Conservation (phyloP, 2,888 invertebrate species). For the Lasioglossum figueresi region DNA sequence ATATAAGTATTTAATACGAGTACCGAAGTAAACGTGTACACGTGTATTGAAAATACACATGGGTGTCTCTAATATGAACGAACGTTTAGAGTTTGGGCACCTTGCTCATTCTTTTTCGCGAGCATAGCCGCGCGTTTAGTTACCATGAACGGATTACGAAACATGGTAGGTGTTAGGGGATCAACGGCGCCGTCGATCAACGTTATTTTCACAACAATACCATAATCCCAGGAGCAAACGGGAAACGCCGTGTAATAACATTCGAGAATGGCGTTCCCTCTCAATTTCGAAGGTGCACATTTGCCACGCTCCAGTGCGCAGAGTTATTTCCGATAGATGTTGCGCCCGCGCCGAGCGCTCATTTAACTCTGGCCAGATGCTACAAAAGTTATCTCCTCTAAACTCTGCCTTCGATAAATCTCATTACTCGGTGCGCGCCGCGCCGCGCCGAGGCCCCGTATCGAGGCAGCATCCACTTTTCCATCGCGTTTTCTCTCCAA, state of each 20-base stretch:
- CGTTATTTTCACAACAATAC: constrained; percentile 19
- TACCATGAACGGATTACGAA: not conserved
- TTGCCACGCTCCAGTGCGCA: constrained; percentile 44
- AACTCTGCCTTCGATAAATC: constrained; percentile 68
- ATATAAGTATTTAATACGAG: too few relatives aligned
- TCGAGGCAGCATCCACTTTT: constrained; percentile 53
- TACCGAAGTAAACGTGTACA: too few relatives aligned
- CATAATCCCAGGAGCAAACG: not conserved
- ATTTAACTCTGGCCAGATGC: constrained; percentile 64
- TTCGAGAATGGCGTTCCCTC: constrained; percentile 40
- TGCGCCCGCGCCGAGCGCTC: constrained; percentile 48
- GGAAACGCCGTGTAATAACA: constrained; percentile 43
- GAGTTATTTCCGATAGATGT: constrained; percentile 65
- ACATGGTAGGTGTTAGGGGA: not conserved
- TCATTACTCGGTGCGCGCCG: constrained; percentile 58
- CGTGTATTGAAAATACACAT: too few relatives aligned
- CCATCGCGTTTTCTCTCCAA: not conserved
- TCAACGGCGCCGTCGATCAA: constrained; percentile 10
- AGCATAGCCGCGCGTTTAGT: not conserved
- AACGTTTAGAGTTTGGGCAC: not conserved
- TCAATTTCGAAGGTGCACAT: constrained; percentile 44
- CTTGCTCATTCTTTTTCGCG: not conserved
- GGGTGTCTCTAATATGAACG: too few relatives aligned
- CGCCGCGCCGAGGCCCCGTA: constrained; percentile 37
- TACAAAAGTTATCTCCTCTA: constrained; percentile 65